Conservation (phyloP, 30 jellyfish, hydroid and myxozoan species). For the Sanderia malayensis region DNA sequence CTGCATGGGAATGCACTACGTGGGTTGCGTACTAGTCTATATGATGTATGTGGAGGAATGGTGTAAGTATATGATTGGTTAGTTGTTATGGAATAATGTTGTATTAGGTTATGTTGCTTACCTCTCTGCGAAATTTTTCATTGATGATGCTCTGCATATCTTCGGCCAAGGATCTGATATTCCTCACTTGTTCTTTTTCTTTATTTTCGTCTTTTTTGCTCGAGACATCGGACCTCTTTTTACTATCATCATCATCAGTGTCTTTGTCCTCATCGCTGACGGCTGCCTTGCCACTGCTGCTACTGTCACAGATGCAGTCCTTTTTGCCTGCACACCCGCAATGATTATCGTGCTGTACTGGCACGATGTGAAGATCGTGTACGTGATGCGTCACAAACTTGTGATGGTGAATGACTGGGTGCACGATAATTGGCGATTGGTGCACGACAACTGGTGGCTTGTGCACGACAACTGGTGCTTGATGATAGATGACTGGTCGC, state of each 20-base stretch:
- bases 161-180: constrained; percentile 46
- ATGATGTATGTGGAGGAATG: too few relatives aligned
- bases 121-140: constrained; percentile 67
- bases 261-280: constrained; percentile 29
- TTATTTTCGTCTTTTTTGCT: constrained; percentile 38
- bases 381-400: constrained; percentile 76
- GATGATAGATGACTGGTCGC: constrained; percentile 78
- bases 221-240: constrained; percentile 34
- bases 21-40: too few relatives aligned
- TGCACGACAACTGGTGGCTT: constrained; percentile 70
- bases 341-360: constrained; percentile 38
- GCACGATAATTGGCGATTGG: constrained; percentile 78
- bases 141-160: constrained; percentile 36
- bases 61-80: too few relatives aligned
- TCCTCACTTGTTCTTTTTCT: constrained; percentile 21
- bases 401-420: constrained; percentile 82
- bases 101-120: too few relatives aligned
- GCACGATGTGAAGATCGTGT: constrained; percentile 78
- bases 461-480: constrained; percentile 81
- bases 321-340: constrained; percentile 82
- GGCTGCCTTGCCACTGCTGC: constrained; percentile 18
- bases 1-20: too few relatives aligned
- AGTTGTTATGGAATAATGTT: too few relatives aligned
- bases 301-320: constrained; percentile 80
- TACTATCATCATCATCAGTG: too few relatives aligned